A percentile compares a stretch with the other conserved stretches of the same genome.
Evolutionary conservation across 1,140 invertebrate species (phyloP).

Genomic region (Brachionus rotundiformis): DNA sequence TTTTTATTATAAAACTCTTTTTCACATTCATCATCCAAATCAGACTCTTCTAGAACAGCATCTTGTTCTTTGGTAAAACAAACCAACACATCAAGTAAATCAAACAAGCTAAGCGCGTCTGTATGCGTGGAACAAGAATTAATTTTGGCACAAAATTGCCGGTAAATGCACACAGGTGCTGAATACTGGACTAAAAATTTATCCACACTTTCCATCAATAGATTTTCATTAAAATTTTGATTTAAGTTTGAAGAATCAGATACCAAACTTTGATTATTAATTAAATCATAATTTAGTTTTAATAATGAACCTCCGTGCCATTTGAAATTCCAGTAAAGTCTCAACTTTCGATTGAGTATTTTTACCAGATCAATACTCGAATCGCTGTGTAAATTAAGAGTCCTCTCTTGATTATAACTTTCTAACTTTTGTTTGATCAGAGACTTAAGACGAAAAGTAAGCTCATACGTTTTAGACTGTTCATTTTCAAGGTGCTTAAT

Average conservation of each 20-base stretch:
- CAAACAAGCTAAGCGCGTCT: neutral
- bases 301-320: conserved; percentile 30
- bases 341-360: conserved; percentile 13
- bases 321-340: conserved; percentile 42
- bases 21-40: conserved; percentile 6
- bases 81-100: conserved; percentile 17
- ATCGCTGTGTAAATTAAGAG: neutral
- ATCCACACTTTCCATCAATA: neutral
- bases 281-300: conserved; percentile 20
- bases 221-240: conserved; percentile 19
- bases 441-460: neutral
- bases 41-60: neutral
- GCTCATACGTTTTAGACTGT: conserved; percentile 15
- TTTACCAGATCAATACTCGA: neutral
- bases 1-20: conserved; percentile 32
- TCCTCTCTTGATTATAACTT: conserved; percentile 17
- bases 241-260: neutral
- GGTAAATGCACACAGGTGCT: neutral
- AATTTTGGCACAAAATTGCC: neutral
- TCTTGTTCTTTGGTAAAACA: neutral
- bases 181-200: conserved; percentile 18
- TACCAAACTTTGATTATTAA: conserved; percentile 17
- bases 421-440: conserved; percentile 25
- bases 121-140: conserved; percentile 6
- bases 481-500: conserved; percentile 23